Evolutionary conservation across 2,797 vertebrate genomes (phyloP).

Genomic region (Anguilla marmorata): DNA sequence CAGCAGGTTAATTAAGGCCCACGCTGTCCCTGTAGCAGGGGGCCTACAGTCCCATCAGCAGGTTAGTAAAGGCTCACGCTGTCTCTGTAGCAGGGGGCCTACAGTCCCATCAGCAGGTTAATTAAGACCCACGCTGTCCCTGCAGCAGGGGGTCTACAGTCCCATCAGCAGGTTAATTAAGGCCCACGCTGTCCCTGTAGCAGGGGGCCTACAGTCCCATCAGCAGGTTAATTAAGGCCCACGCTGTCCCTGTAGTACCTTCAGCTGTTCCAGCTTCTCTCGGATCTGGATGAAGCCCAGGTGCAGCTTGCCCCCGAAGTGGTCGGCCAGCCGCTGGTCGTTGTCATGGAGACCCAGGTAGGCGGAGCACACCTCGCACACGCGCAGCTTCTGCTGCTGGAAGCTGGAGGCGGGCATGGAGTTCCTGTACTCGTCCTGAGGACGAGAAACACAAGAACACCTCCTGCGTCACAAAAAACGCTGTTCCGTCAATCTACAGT

Average conservation of each 20-base stretch:
- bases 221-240: too few species aligned
- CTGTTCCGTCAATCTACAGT: background rate
- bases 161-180: background rate
- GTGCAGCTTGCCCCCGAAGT: slow-evolving; percentile 97
- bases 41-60: too few species aligned
- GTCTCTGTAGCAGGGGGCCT: too few species aligned
- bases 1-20: too few species aligned
- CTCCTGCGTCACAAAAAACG: background rate
- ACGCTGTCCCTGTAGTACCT: slow-evolving; percentile 66
- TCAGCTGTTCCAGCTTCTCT: slow-evolving; percentile 93
- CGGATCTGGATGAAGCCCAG: slow-evolving; percentile 98
- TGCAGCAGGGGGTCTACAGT: background rate
- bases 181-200: too few species aligned
- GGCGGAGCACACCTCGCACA: slow-evolving; percentile 97
- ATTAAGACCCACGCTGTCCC: background rate
- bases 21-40: background rate
- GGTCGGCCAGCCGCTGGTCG: slow-evolving; percentile 93
- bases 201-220: too few species aligned
- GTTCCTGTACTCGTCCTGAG: slow-evolving; percentile 95
- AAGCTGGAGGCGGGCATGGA: slow-evolving; percentile 91
- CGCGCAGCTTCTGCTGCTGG: slow-evolving; percentile 76
- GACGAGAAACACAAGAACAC: background rate
- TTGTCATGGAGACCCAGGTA: slow-evolving; percentile 98
- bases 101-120: too few species aligned
- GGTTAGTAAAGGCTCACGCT: too few species aligned